These are phyloP conservation scores for Hypomecis atomaria DNA, from an alignment of 2,888 invertebrate genomes.

Conservation along the genomic window DNA sequence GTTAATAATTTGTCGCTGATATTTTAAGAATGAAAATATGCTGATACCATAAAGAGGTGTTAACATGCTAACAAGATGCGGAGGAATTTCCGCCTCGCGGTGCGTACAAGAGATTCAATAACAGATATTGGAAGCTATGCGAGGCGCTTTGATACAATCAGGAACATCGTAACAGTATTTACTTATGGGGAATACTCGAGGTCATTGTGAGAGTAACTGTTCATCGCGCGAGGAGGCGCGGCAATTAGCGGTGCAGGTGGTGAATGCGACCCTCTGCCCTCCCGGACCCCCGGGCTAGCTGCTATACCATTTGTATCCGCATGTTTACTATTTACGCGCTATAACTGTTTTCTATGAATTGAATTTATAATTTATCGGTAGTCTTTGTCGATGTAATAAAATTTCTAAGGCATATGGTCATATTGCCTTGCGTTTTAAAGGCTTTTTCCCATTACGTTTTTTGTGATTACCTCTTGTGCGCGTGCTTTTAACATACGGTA, in stretches of 20 bases:
- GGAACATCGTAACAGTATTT: slow-evolving; percentile 57
- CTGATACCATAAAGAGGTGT: slow-evolving; percentile 40
- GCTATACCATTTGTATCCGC: slow-evolving; percentile 62
- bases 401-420: slow-evolving; percentile 35
- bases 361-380: slow-evolving; percentile 46
- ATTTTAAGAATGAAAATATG: slow-evolving; percentile 35
- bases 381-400: slow-evolving; percentile 51
- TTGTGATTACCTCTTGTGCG: slow-evolving; percentile 29
- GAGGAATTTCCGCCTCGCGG: slow-evolving; percentile 42
- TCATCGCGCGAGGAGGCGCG: slow-evolving; percentile 73
- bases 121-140: slow-evolving; percentile 46
- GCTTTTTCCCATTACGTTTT: slow-evolving; percentile 12
- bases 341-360: slow-evolving; percentile 55
- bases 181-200: slow-evolving; percentile 58
- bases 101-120: slow-evolving; percentile 44
- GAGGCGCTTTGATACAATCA: slow-evolving; percentile 49
- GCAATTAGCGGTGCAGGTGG: slow-evolving; percentile 81
- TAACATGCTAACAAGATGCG: slow-evolving; percentile 42
- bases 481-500: slow-evolving; percentile 49
- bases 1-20: slow-evolving; percentile 19
- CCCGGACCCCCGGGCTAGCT: slow-evolving; percentile 47
- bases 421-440: slow-evolving; percentile 10
- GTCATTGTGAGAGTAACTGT: slow-evolving; percentile 73
- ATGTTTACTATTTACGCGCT: slow-evolving; percentile 67
- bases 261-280: slow-evolving; percentile 77